Percentiles rank a stretch among this genome's conserved stretches.
phyloP scores from a whole-genome alignment of 2,113 vertebrate genomes.

The Pionites leucogaster region DNA sequence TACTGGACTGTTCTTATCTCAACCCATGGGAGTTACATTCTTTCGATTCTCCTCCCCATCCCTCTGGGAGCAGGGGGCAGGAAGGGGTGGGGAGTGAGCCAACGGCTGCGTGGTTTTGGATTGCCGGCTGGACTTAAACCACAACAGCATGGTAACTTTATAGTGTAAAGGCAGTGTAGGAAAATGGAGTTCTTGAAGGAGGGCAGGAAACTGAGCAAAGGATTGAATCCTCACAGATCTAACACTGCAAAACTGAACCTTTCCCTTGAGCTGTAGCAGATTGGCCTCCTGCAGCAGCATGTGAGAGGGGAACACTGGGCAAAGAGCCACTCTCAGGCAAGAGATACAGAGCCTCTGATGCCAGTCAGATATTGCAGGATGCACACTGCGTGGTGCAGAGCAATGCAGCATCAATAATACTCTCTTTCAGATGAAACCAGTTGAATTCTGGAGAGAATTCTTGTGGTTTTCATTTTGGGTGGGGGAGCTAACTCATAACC shows the following conservation, averaged over 20 bases:
- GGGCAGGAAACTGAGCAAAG: background rate
- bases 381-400: background rate
- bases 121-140: no score
- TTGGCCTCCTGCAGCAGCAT: background rate
- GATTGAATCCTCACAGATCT: background rate
- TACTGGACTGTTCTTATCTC: no score
- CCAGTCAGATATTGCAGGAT: background rate
- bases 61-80: no score
- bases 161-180: background rate
- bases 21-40: no score
- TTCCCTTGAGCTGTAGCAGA: background rate
- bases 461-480: background rate
- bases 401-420: accelerated
- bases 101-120: no score
- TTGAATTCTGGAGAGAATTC: background rate
- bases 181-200: background rate
- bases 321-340: background rate
- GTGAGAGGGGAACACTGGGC: background rate
- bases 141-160: background rate
- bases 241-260: background rate
- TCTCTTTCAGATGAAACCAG: background rate
- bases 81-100: no score
- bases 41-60: no score
- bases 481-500: background rate
- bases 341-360: background rate